A percentile compares a stretch with the other conserved stretches of the same genome.
phyloP scores from a whole-genome alignment of 2,888 invertebrate genomes.

The Protodeltote pygarga region DNA sequence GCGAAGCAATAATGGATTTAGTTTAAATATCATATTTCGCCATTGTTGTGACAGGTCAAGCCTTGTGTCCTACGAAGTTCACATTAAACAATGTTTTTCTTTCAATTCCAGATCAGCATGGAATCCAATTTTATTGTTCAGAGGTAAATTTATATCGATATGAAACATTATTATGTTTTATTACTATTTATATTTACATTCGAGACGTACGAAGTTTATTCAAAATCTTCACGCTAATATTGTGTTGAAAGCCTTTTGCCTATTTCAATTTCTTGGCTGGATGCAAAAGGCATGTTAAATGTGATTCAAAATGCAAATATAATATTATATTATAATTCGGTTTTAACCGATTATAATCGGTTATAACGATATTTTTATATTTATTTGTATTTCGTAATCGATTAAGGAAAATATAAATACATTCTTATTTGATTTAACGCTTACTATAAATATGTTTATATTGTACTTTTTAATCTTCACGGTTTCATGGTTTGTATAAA shows the following conservation, averaged over 20 bases:
- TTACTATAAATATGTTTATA: slow-evolving; percentile 3
- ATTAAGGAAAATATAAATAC: slow-evolving; percentile 27
- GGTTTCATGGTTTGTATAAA: slow-evolving; percentile 9
- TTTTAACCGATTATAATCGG: slow-evolving; percentile 38
- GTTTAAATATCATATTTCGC: slow-evolving; percentile 21
- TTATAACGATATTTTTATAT: slow-evolving; percentile 25
- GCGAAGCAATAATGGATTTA: slow-evolving; percentile 14
- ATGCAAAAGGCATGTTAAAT: slow-evolving; percentile 45
- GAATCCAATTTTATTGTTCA: slow-evolving; percentile 50
- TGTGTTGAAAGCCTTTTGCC: slow-evolving; percentile 41
- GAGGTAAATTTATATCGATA: slow-evolving; percentile 41
- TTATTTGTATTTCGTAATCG: slow-evolving; percentile 36
- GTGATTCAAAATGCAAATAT: slow-evolving; percentile 42
- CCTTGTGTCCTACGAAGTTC: slow-evolving; percentile 21
- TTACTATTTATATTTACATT: slow-evolving; percentile 43
- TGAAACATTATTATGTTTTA: slow-evolving; percentile 43
- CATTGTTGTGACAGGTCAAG: slow-evolving; percentile 12
- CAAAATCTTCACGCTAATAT: slow-evolving; percentile 50
- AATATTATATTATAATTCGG: slow-evolving; percentile 32
- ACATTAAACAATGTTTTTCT: slow-evolving; percentile 32
- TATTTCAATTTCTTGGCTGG: slow-evolving; percentile 55
- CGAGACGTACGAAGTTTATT: slow-evolving; percentile 35
- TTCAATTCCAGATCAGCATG: slow-evolving; percentile 39
- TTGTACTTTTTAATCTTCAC: slow-evolving; percentile 7
- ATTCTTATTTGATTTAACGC: slow-evolving; percentile 23